A percentile compares a stretch with the other conserved stretches of the same genome.
Conservation (phyloP, 2,113 vertebrate genomes). For the Tympanuchus pallidicinctus region DNA sequence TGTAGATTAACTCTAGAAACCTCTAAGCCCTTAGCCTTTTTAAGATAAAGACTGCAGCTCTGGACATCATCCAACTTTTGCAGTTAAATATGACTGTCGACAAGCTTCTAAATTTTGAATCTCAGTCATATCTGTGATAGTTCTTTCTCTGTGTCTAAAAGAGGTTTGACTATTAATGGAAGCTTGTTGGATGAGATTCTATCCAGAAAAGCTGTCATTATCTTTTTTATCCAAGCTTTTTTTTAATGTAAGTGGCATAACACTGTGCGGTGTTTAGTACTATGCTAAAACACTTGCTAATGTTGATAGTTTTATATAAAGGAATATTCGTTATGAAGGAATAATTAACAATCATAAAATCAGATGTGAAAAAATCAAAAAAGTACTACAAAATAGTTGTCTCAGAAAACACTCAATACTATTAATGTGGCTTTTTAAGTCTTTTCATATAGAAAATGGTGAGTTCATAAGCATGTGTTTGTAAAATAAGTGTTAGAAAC, state of each 20-base stretch:
- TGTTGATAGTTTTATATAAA: neutral
- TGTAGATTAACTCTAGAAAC: neutral
- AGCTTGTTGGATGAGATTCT: slow-evolving; percentile 21
- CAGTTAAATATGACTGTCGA: slow-evolving; percentile 51
- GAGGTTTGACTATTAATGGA: slow-evolving; percentile 24
- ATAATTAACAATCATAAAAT: neutral
- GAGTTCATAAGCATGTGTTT: neutral
- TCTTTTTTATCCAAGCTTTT: neutral
- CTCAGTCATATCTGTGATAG: slow-evolving; percentile 4
- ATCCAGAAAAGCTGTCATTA: neutral
- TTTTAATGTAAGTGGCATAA: neutral
- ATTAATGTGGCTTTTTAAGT: neutral
- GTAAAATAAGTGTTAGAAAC: neutral
- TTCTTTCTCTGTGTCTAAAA: slow-evolving; percentile 11
- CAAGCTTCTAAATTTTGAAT: slow-evolving; percentile 54
- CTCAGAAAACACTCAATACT: neutral
- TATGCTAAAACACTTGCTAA: neutral
- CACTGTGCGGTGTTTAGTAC: neutral
- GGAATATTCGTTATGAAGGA: neutral
- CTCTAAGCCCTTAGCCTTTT: neutral
- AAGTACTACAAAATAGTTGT: neutral
- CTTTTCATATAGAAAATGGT: neutral
- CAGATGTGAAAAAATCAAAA: neutral
- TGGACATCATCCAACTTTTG: slow-evolving; percentile 44
- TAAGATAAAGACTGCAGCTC: slow-evolving; percentile 23